Percentiles rank a stretch among this genome's conserved stretches.
Evolutionary conservation across 2,113 vertebrate genomes (phyloP).

Genomic region (Cathartes aura): DNA sequence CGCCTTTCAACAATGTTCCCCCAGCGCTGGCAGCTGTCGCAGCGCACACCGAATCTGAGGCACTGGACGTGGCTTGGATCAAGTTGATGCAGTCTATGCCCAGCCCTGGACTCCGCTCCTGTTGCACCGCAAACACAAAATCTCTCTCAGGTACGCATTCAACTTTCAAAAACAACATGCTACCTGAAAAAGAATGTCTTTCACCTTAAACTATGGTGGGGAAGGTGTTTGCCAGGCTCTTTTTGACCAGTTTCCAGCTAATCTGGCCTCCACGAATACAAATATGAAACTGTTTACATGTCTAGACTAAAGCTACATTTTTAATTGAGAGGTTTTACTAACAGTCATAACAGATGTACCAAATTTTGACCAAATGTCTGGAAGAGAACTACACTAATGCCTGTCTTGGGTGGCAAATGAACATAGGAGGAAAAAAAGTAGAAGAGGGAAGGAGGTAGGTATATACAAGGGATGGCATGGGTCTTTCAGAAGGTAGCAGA

Average conservation of each 20-base stretch:
- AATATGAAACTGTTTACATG: not conserved
- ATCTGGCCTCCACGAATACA: not conserved
- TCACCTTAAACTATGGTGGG: not conserved
- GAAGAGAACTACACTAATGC: not conserved
- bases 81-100: not conserved
- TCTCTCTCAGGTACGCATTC: not conserved
- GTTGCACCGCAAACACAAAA: not conserved
- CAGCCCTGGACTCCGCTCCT: not conserved
- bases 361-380: not conserved
- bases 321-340: not conserved
- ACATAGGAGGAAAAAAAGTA: not conserved
- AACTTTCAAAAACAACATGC: not conserved
- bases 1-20: rapidly evolving
- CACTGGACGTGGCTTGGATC: not conserved
- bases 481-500: not conserved
- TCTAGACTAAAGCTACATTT: not conserved
- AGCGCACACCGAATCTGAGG: rapidly evolving
- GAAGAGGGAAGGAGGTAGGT: not conserved
- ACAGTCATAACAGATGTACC: not conserved
- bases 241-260: not conserved
- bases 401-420: not conserved
- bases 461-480: not conserved
- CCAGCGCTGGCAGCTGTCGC: not conserved
- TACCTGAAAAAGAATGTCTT: not conserved
- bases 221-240: not conserved